Conservation (phyloP, 2,888 invertebrate genomes). For the Nephrotoma guestfalica region DNA sequence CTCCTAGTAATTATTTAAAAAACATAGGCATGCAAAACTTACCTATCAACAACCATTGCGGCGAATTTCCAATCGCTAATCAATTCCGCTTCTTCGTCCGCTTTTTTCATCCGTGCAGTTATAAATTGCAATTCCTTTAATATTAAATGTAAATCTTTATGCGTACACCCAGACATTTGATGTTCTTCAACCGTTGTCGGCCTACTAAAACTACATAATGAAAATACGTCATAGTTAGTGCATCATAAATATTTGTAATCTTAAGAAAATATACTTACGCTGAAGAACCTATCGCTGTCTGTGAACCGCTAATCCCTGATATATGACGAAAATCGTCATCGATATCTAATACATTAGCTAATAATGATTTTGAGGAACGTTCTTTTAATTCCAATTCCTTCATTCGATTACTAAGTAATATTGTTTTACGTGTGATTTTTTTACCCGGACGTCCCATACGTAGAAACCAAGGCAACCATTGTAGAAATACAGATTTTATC, state of each 20-base stretch:
- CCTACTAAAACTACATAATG: conserved; percentile 44
- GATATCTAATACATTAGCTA: conserved; percentile 91
- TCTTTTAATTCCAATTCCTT: conserved; percentile 86
- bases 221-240: not conserved
- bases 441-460: conserved; percentile 93
- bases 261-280: conserved; percentile 34
- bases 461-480: conserved; percentile 95
- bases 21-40: conserved; percentile 11
- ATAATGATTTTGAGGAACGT: conserved; percentile 80
- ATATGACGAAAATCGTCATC: conserved; percentile 85
- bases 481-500: conserved; percentile 89
- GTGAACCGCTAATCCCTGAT: conserved; percentile 38
- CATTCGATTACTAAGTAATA: conserved; percentile 82
- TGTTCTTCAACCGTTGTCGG: conserved; percentile 64
- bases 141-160: conserved; percentile 79
- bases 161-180: conserved; percentile 51
- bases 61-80: conserved; percentile 98
- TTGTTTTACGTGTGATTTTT: conserved; percentile 81
- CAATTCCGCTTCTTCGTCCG: conserved; percentile 84
- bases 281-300: conserved; percentile 46
- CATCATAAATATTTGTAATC: not conserved
- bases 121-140: conserved; percentile 89
- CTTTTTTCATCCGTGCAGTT: conserved; percentile 84
- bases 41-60: conserved; percentile 94
- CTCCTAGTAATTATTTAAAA: not conserved